Conservation (phyloP, 2,113 vertebrate species). For the Setophaga coronata region DNA sequence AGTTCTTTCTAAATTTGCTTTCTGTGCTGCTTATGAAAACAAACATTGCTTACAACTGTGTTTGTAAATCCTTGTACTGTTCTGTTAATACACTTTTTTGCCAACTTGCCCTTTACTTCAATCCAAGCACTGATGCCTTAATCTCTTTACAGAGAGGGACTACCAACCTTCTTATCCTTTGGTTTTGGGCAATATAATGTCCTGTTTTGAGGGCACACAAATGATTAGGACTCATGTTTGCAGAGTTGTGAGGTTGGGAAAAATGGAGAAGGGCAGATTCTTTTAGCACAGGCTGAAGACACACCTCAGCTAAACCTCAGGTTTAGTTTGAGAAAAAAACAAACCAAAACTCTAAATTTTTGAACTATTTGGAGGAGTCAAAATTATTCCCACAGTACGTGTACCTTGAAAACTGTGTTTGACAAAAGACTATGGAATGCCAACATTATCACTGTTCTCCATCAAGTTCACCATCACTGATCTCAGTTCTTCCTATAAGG, state of each 20-base stretch:
- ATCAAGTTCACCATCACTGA: background rate
- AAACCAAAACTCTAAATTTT: background rate
- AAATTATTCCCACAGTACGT: background rate
- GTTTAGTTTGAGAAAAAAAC: background rate
- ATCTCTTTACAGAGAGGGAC: background rate
- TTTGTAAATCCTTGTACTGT: background rate
- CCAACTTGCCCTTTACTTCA: background rate
- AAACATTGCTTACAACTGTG: background rate
- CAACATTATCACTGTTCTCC: background rate
- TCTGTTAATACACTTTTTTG: background rate
- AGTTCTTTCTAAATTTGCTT: background rate
- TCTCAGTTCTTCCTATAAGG: background rate
- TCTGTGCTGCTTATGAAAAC: background rate
- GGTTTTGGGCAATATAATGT: background rate
- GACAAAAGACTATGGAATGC: rapidly evolving
- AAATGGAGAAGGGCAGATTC: background rate
- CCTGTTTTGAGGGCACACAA: background rate
- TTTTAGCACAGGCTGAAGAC: background rate
- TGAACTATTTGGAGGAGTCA: background rate
- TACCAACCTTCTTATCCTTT: background rate
- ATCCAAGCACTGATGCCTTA: background rate
- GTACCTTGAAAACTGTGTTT: background rate
- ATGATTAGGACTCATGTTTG: background rate
- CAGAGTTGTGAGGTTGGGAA: rapidly evolving
- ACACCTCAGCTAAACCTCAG: background rate